Percentiles rank a stretch among this genome's conserved stretches.
Conservation (phyloP, 2,113 vertebrate species). For the Phocoena phocoena region DNA sequence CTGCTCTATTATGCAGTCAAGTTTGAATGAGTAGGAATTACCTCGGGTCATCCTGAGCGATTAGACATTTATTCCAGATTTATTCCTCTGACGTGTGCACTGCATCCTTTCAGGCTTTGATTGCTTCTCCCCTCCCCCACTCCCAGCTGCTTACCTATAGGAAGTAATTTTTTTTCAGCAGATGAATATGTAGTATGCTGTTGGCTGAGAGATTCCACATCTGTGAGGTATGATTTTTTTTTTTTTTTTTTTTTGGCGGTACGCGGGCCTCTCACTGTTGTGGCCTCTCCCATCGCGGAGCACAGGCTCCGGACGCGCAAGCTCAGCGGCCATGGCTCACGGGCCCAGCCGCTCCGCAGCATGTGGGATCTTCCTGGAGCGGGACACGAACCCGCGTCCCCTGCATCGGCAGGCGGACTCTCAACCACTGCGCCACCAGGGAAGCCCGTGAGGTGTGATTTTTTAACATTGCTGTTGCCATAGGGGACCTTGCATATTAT, state of each 20-base stretch:
- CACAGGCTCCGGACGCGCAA: too few species aligned
- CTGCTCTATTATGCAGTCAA: conserved; percentile 88
- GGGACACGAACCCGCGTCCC: rapidly evolving
- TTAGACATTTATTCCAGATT: conserved; percentile 81
- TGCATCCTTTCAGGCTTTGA: conserved; percentile 80
- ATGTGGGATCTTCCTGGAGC: too few species aligned
- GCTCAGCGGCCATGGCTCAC: too few species aligned
- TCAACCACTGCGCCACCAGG: too few species aligned
- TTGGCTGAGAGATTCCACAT: conserved; percentile 56
- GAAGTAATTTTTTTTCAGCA: conserved; percentile 81
- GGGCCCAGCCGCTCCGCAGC: too few species aligned
- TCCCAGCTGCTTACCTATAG: conserved; percentile 73
- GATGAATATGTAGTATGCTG: conserved; percentile 90
- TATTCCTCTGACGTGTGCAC: neutral
- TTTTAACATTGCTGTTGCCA: conserved; percentile 54
- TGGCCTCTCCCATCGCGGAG: too few species aligned
- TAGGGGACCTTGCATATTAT: conserved; percentile 47
- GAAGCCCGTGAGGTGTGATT: too few species aligned
- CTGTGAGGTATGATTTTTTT: conserved; percentile 71
- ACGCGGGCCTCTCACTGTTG: too few species aligned
- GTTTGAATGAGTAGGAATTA: conserved; percentile 84
- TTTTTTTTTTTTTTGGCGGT: too few species aligned
- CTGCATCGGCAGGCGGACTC: too few species aligned
- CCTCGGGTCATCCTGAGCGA: conserved; percentile 89
- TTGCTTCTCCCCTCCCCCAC: conserved; percentile 69